Evolutionary conservation across 2,797 vertebrate genomes (phyloP).

Genomic region (Rhinatrema bivittatum): DNA sequence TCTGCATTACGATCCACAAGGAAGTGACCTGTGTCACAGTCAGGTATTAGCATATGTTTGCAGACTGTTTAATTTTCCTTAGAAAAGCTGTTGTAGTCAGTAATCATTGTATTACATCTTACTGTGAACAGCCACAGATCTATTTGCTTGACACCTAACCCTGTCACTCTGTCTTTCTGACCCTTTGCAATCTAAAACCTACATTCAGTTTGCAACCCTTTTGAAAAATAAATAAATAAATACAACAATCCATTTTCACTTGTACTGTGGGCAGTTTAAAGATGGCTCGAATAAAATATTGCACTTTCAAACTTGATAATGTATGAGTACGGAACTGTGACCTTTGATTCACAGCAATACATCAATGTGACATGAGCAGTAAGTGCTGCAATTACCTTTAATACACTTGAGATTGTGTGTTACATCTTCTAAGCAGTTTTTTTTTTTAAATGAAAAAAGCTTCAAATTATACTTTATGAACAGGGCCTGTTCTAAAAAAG

Average conservation of each 20-base stretch:
- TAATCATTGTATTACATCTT: conserved; percentile 86
- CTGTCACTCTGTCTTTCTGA: conserved; percentile 83
- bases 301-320: conserved; percentile 98
- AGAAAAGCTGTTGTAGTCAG: conserved; percentile 81
- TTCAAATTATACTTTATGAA: too few relatives aligned
- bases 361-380: conserved; percentile 93
- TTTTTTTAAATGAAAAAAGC: conserved; percentile 38
- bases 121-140: conserved; percentile 76
- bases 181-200: conserved; percentile 82
- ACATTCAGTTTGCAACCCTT: conserved; percentile 52
- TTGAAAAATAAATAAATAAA: conserved; percentile 38
- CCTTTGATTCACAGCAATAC: conserved; percentile 88
- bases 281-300: conserved; percentile 75
- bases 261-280: conserved; percentile 67
- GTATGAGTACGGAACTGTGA: conserved; percentile 97
- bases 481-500: too few relatives aligned
- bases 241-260: conserved; percentile 53
- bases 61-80: conserved; percentile 84
- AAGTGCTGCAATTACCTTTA: conserved; percentile 83
- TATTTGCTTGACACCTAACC: conserved; percentile 75
- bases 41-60: conserved; percentile 50
- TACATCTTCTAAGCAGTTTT: conserved; percentile 50
- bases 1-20: too few relatives aligned
- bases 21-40: too few relatives aligned
- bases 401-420: conserved; percentile 46